A percentile compares a stretch with the other conserved stretches of the same genome.
phyloP scores from a whole-genome alignment of 1,140 invertebrate species.

The Ridgeia piscesae region DNA sequence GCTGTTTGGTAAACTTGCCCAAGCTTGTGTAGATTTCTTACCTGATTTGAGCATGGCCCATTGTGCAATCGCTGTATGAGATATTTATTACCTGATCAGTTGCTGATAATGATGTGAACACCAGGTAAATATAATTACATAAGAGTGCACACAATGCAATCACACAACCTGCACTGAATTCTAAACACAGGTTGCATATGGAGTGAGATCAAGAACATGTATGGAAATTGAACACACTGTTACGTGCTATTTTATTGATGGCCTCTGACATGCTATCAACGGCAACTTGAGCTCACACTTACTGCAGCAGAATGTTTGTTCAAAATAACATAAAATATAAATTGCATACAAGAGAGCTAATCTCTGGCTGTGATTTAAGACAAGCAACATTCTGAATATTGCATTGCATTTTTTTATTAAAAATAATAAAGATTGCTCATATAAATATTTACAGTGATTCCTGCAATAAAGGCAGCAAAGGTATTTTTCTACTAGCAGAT shows the following conservation, averaged over 20 bases:
- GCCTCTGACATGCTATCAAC: not conserved
- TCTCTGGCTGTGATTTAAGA: too few species aligned
- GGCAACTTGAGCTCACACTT: not conserved
- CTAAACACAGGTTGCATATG: not conserved
- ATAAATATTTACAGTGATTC: too few species aligned
- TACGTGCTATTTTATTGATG: not conserved
- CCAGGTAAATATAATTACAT: not conserved
- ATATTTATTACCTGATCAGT: not conserved
- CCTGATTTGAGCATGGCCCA: not conserved
- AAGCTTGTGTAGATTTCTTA: not conserved
- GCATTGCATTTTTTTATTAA: too few species aligned
- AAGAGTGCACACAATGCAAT: not conserved
- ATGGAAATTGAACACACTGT: not conserved
- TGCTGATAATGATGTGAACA: not conserved
- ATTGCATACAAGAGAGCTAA: too few species aligned
- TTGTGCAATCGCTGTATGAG: not conserved
- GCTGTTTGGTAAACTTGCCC: not conserved
- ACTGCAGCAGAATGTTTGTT: not conserved
- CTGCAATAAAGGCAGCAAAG: too few species aligned
- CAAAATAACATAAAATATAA: not conserved
- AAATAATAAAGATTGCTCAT: too few species aligned
- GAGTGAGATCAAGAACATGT: not conserved
- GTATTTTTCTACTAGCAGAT: too few species aligned
- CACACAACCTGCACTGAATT: not conserved
- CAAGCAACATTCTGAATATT: too few species aligned